Evolutionary conservation across 2,113 vertebrate species (phyloP).

Genomic region (Periophthalmodon schlosseri): DNA sequence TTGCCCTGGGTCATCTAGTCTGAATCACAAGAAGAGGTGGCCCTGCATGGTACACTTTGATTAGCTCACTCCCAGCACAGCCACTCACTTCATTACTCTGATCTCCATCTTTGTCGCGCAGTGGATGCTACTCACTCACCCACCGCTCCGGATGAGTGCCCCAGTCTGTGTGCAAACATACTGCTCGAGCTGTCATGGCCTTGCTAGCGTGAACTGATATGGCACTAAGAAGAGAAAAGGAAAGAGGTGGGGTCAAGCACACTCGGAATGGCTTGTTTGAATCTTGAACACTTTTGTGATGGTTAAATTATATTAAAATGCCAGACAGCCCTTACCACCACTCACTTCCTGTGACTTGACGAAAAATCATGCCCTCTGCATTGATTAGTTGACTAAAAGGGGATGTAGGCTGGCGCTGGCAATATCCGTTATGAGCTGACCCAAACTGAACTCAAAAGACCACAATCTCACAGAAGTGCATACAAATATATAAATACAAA

Average conservation of each 20-base stretch:
- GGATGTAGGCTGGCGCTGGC: too few relatives aligned
- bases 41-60: constrained; percentile 70
- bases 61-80: constrained; percentile 64
- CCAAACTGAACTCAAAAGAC: too few relatives aligned
- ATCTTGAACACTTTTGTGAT: too few relatives aligned
- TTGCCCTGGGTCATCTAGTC: constrained; percentile 71
- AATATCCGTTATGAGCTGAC: too few relatives aligned
- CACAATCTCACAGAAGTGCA: too few relatives aligned
- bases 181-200: constrained; percentile 34
- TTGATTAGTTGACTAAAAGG: too few relatives aligned
- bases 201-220: constrained; percentile 30
- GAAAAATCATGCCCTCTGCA: too few relatives aligned
- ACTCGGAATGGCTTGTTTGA: not conserved
- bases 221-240: constrained; percentile 3
- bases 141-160: constrained; percentile 5
- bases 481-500: too few relatives aligned
- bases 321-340: too few relatives aligned
- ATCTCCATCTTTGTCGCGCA: constrained; percentile 40
- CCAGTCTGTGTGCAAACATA: constrained; percentile 37
- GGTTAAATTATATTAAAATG: too few relatives aligned
- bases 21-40: constrained; percentile 68
- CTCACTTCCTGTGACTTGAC: too few relatives aligned
- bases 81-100: constrained; percentile 66
- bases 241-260: constrained; percentile 26
- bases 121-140: constrained; percentile 23